Base-by-base conservation (phyloP, 2,113 vertebrate species). In the Panurus biarmicus region DNA sequence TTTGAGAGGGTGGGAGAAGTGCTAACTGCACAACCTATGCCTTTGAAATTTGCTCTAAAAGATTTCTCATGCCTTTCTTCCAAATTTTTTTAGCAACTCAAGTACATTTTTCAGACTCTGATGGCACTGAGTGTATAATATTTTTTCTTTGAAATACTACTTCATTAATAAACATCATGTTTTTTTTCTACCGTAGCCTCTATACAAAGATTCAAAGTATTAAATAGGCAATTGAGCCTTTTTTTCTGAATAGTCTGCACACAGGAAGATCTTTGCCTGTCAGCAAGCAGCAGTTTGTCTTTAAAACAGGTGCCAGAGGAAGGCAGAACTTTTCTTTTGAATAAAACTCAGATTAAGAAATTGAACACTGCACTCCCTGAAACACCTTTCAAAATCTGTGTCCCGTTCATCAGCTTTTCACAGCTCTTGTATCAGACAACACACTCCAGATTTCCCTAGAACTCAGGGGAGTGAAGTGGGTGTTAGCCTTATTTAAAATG, bases 121-220 rank as follows among this genome's bases (percentile, higher is more conserved):
- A 83, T 6, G 80, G 33, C 50, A 82, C 38, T 53, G 71, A 54
- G 26, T 1, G 0, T 36, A 35, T 33, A 47, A 26, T 12, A 40
- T 3, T 5, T 26, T 74, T 89, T 69, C 45, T 90, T 70, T 85
- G 17, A 92, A 77, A 87, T 53, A 67, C 35, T 44, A 44, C n/a
- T 85, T 89, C 91, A 88, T 81, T 78, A 94, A 93, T 78, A 93
- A 93, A 72, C 58, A 85, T 93, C 2, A 25, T 13, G 1, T 12
- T 79, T 77, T 83, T 86, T 75, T 65, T 44, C 77, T 83, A 75
- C 33, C 29, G 28, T 11, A 57, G 81, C 56, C 66, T 72, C 70
- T 25, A 48, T 21, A 53, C 28, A 69, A 74, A 82, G 50, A 86
- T 70, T 80, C 69, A 29, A 92, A 87, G 28, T 40, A 51, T 65